Conservation (phyloP, 2,797 vertebrate species). For the Microtus obscurus region DNA sequence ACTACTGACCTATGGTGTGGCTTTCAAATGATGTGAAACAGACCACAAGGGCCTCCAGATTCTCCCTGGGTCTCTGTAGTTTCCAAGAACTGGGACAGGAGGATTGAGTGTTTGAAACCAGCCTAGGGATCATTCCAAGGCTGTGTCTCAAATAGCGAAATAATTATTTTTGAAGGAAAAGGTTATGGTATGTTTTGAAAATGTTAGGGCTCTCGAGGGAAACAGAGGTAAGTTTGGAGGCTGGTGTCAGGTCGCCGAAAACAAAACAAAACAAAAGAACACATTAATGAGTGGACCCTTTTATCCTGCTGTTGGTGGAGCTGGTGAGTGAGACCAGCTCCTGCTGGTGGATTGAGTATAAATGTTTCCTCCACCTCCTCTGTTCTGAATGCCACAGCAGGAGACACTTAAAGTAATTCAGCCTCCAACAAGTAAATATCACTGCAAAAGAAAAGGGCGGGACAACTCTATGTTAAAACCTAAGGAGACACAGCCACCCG, state of each 20-base stretch:
- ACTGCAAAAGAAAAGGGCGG: too few species aligned
- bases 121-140: not conserved
- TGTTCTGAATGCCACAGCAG: not conserved
- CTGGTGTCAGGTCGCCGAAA: not conserved
- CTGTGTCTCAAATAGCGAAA: not conserved
- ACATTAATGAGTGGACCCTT: not conserved
- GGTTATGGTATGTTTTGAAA: not conserved
- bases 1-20: not conserved
- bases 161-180: not conserved
- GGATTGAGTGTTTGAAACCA: not conserved
- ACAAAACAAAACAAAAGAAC: not conserved
- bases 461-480: not conserved
- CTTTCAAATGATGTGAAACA: not conserved
- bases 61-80: not conserved
- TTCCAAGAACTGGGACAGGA: not conserved
- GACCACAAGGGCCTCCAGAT: not conserved
- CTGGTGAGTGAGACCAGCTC: not conserved
- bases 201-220: not conserved
- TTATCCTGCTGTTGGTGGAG: not conserved
- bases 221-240: not conserved
- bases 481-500: not conserved
- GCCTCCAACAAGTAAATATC: not conserved
- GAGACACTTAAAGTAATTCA: not conserved
- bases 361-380: not conserved
- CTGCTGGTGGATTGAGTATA: not conserved